Percentiles rank a stretch among this genome's conserved stretches.
Conservation (phyloP, 2,888 invertebrate species). For the Cataglyphis albicans region DNA sequence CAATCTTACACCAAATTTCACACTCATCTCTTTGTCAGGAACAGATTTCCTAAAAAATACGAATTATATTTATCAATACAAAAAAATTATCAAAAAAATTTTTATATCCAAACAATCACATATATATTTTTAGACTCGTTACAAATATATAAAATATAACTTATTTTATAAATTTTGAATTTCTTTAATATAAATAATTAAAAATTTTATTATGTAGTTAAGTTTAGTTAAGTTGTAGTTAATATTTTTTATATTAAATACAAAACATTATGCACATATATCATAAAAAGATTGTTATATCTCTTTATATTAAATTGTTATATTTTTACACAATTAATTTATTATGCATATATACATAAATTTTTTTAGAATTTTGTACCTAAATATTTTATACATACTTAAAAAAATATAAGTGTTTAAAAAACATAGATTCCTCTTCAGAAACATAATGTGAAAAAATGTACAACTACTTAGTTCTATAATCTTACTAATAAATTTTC, state of each 20-base stretch:
- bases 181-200: not conserved
- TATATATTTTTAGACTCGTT: not conserved
- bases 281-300: not conserved
- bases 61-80: slow-evolving; percentile 25
- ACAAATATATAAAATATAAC: not conserved
- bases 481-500: not conserved
- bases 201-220: not conserved
- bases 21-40: not conserved
- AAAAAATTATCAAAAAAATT: not conserved
- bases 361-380: too few relatives aligned
- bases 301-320: not conserved
- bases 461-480: not conserved
- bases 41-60: slow-evolving; percentile 26
- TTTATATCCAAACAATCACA: not conserved
- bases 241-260: not conserved
- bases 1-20: not conserved
- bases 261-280: not conserved
- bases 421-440: not conserved
- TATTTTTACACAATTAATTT: not conserved
- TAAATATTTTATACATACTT: not conserved
- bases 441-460: not conserved
- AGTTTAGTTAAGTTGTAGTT: too few relatives aligned
- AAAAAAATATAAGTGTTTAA: not conserved
- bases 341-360: not conserved
- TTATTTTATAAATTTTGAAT: not conserved